phyloP scores from a whole-genome alignment of 2,888 invertebrate genomes.

The Stenurella melanura region DNA sequence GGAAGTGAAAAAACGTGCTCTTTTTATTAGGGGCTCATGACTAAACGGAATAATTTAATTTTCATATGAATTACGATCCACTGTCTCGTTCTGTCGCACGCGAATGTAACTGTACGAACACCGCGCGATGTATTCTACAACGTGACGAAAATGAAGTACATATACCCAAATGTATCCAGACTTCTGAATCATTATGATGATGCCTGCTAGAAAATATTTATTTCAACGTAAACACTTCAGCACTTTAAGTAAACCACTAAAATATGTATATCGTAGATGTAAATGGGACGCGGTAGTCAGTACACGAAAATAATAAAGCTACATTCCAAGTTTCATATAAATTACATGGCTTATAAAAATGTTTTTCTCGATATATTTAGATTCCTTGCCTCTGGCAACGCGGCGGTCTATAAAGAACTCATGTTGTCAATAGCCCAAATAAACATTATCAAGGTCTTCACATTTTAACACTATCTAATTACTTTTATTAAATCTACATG shows the following conservation, averaged over 20 bases:
- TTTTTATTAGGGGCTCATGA: conserved; percentile 51
- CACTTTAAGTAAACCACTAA: conserved; percentile 42
- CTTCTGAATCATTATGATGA: conserved; percentile 43
- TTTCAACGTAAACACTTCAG: conserved; percentile 25
- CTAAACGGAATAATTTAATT: conserved; percentile 34
- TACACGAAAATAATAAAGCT: conserved; percentile 23
- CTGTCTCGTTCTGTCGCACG: conserved; percentile 23
- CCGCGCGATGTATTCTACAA: background rate
- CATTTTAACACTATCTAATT: no score
- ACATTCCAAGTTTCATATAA: no score
- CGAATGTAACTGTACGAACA: conserved; percentile 11
- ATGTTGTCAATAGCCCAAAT: no score
- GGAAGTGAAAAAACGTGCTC: conserved; percentile 58
- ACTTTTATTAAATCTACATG: no score
- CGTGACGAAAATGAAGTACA: conserved; percentile 15
- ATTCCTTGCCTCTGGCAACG: no score
- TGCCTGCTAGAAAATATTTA: conserved; percentile 42
- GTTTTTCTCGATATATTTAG: no score
- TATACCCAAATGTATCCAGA: conserved; percentile 25
- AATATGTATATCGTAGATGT: conserved; percentile 19
- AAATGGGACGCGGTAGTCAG: background rate
- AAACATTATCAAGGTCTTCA: no score
- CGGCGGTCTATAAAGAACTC: no score
- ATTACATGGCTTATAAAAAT: no score
- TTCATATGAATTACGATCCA: background rate